A percentile compares a stretch with the other conserved stretches of the same genome.
phyloP scores from a whole-genome alignment of 2,888 invertebrate genomes.

The Aricia artaxerxes region DNA sequence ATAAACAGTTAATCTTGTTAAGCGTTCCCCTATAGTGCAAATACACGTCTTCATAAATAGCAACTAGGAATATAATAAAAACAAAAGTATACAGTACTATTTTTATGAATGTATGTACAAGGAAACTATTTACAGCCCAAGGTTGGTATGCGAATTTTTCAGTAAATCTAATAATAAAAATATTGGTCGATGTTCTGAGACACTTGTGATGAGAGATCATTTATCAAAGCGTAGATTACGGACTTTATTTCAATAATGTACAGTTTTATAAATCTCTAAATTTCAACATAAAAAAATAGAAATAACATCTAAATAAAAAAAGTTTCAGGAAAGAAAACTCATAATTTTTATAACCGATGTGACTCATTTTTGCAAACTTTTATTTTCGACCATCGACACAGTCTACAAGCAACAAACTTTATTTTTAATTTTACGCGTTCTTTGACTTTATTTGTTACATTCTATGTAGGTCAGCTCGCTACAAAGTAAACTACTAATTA shows the following conservation, averaged over 20 bases:
- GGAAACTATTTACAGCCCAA: constrained; percentile 6
- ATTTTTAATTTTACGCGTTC: constrained; percentile 22
- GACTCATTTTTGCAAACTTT: constrained; percentile 5
- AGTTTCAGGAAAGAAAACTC: neutral
- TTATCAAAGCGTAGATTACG: neutral
- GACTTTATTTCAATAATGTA: neutral
- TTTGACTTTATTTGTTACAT: constrained; percentile 23
- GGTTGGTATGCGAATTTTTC: constrained; percentile 23
- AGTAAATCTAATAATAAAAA: constrained; percentile 18
- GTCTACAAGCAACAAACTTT: constrained; percentile 13
- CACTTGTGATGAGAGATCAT: neutral
- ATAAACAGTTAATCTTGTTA: no score
- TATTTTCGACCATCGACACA: constrained; percentile 13
- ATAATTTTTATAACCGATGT: neutral
- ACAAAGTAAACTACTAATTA: neutral
- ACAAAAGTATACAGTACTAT: neutral
- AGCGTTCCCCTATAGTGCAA: no score
- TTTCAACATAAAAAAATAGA: neutral
- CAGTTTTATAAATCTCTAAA: neutral
- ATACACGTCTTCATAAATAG: no score
- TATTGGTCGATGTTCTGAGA: neutral
- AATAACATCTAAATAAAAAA: neutral
- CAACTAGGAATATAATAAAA: neutral
- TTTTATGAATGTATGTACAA: constrained; percentile 9
- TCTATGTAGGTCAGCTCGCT: constrained; percentile 4